Base-by-base conservation (phyloP, 37 sponge, comb jelly and placozoan genomes). In the Tethya wilhelma region DNA sequence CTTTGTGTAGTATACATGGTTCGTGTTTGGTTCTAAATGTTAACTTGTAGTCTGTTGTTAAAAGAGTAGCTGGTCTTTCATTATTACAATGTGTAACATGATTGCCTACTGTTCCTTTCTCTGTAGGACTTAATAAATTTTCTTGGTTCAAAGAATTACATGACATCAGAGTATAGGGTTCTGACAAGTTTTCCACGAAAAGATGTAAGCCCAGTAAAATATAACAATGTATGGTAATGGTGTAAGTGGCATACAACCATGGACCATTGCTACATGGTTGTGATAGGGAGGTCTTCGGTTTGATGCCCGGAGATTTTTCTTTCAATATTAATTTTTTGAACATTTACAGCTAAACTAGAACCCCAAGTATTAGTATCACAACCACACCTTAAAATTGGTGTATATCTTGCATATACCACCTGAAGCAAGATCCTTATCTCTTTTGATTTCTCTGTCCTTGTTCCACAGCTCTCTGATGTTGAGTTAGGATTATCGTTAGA, bases 171-270 rank as follows among this genome's bases (percentile, higher is more conserved):
- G 25, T 87, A 84, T 74, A 83, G 83, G 43, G 17, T 90, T 5
- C 60, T 87, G 7, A 74, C 84, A 8, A 53, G 82, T 17, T 94
- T 74, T 40, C 94, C 94, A 31, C 70, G 86, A 17, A 86, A 67
- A 90, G 92, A 94, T 86, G 94, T 94, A 59, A 83, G 91, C 80
- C 2, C 40, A 34, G 25, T 32, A 28, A 5, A n/a, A n/a, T n/a
- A n/a, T n/a, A n/a, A n/a, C n/a, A 41, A 69, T 67, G 64, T 77
- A 9, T 14, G 22, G 28, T 8, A 37, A 11, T 69, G 9, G 28
- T n/a, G 19, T 17, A 8, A 19, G 28, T 74, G 56, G 9, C 19
- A 19, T 59, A 14, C 53, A 9, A 49, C 53, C 14, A 49, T 19
- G 53, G 9, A 49, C 14, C 14, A n/a, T n/a, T n/a, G n/a, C n/a